Evolutionary conservation across 2,888 invertebrate species (phyloP).

Genomic region (Plagodis dolabraria): DNA sequence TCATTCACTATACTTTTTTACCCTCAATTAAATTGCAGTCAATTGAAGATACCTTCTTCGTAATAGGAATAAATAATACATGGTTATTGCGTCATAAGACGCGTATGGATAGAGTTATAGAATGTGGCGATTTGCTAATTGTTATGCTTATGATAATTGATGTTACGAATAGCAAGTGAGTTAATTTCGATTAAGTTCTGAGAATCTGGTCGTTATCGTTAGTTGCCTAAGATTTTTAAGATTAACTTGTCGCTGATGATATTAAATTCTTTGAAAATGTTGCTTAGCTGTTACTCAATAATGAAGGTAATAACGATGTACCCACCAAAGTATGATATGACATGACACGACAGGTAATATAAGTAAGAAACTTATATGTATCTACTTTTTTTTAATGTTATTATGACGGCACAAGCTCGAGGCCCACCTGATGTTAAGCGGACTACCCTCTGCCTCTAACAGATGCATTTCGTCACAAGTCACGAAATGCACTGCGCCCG

Average conservation of each 20-base stretch:
- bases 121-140: slow-evolving; percentile 38
- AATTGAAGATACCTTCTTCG: neutral
- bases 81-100: slow-evolving; percentile 27
- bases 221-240: slow-evolving; percentile 38
- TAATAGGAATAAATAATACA: neutral
- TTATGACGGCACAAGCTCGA: no score
- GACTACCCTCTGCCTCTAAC: no score
- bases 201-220: slow-evolving; percentile 34
- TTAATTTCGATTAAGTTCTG: slow-evolving; percentile 39
- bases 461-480: no score
- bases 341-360: no score
- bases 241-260: slow-evolving; percentile 31
- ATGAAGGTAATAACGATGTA: no score
- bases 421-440: no score
- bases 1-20: neutral
- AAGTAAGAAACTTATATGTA: no score
- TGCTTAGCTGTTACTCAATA: slow-evolving; percentile 21
- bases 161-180: slow-evolving; percentile 28
- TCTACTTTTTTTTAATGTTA: no score
- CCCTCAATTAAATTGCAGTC: neutral
- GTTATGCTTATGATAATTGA: slow-evolving; percentile 30
- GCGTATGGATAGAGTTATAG: slow-evolving; percentile 13
- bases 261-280: slow-evolving; percentile 31
- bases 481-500: no score
- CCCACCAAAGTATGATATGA: no score